Conservation (phyloP, 37 sponge, comb jelly and placozoan species). For the Haliclona indistincta region DNA sequence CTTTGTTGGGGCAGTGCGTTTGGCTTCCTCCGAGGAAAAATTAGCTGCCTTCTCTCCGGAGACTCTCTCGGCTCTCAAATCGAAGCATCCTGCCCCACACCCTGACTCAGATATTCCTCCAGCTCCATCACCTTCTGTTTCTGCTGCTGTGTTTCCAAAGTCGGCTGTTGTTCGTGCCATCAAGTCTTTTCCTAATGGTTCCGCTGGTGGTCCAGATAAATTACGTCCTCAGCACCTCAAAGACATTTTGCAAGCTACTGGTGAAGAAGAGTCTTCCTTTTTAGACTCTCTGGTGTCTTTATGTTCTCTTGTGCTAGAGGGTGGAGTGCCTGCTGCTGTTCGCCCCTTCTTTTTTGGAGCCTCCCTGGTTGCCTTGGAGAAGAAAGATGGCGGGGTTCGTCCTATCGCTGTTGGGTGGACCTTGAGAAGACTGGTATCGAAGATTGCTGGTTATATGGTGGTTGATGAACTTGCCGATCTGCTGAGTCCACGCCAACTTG, state of each 20-base stretch:
- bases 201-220: conserved; percentile 49
- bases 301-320: conserved; percentile 10
- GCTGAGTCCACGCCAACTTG: conserved; percentile 24
- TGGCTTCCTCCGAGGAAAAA: too few relatives aligned
- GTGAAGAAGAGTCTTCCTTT: conserved; percentile 10
- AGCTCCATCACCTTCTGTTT: neutral
- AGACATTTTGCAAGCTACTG: conserved; percentile 11
- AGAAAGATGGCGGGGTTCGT: conserved; percentile 48
- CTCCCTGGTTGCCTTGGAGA: conserved; percentile 21
- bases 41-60: too few relatives aligned
- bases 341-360: conserved; percentile 51
- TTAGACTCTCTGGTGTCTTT: conserved; percentile 20
- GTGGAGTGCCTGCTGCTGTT: conserved; percentile 14
- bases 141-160: neutral
- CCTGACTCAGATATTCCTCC: too few relatives aligned
- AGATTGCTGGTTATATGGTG: too few relatives aligned
- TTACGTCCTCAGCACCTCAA: conserved; percentile 40
- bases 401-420: conserved; percentile 48
- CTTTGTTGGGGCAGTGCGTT: too few relatives aligned
- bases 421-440: conserved; percentile 34
- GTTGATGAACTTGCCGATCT: too few relatives aligned
- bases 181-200: conserved; percentile 32
- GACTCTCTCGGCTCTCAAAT: too few relatives aligned
- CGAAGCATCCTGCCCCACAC: too few relatives aligned
- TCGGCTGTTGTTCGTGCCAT: too few relatives aligned